These are phyloP conservation scores for Lumbricus terrestris DNA, from an alignment of 2,888 invertebrate species.

Conservation along the genomic window DNA sequence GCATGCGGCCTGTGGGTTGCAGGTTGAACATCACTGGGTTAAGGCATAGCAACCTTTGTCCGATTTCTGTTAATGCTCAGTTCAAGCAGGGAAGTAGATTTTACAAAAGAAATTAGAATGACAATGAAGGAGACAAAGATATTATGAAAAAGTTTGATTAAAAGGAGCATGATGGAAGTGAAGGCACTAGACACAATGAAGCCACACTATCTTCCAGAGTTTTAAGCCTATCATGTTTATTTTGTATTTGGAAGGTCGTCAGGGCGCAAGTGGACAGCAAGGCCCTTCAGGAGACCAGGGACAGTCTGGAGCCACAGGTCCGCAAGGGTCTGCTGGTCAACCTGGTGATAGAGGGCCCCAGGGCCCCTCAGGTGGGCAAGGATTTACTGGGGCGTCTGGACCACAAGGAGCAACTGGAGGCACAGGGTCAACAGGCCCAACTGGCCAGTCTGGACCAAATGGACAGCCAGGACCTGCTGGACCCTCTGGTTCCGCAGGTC, in stretches of 20 bases:
- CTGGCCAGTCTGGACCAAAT: constrained; percentile 55
- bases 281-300: not conserved
- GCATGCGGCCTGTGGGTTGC: too few species aligned
- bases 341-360: constrained; percentile 4
- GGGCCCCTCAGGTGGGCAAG: constrained; percentile 4
- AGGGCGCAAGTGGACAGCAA: constrained; percentile 7
- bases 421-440: constrained; percentile 23
- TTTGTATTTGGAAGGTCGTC: not conserved
- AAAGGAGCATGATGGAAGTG: not conserved
- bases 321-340: not conserved
- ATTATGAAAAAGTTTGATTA: not conserved
- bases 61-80: not conserved
- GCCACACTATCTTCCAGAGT: not conserved
- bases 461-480: constrained; percentile 22
- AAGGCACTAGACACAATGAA: not conserved
- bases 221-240: not conserved
- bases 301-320: not conserved
- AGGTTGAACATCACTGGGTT: too few species aligned
- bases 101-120: not conserved
- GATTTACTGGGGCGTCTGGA: constrained; percentile 26
- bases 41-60: not conserved
- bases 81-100: not conserved
- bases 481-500: constrained; percentile 23
- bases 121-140: not conserved
- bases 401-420: constrained; percentile 31